Percentiles rank a stretch among this genome's conserved stretches.
phyloP scores from a whole-genome alignment of 1,140 invertebrate species.

The Drosophila ironensis region DNA sequence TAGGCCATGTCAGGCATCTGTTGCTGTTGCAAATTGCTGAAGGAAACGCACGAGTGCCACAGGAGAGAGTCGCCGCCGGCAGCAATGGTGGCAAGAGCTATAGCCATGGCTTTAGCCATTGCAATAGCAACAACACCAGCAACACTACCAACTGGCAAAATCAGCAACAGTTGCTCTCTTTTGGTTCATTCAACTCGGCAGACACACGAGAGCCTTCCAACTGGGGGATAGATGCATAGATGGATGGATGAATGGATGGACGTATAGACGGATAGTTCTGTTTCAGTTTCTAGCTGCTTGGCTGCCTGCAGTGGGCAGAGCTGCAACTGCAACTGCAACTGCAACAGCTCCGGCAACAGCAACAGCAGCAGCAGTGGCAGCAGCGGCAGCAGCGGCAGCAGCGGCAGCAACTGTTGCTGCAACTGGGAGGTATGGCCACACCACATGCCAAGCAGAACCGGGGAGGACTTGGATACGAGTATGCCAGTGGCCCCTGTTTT shows the following conservation, averaged over 20 bases:
- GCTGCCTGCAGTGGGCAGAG: constrained; percentile 57
- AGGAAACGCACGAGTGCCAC: constrained; percentile 75
- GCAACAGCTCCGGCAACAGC: too few species aligned
- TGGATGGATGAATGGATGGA: constrained; percentile 42
- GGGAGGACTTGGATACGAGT: constrained; percentile 61
- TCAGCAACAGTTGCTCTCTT: constrained; percentile 51
- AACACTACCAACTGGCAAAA: constrained; percentile 10
- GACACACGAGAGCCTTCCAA: constrained; percentile 41
- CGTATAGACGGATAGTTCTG: constrained; percentile 40
- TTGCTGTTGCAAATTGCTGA: constrained; percentile 71
- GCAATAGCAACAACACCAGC: background rate
- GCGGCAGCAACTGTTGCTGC: constrained; percentile 16
- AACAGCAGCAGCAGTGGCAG: constrained; percentile 27
- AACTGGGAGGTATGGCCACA: constrained; percentile 61
- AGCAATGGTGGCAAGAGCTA: too few species aligned
- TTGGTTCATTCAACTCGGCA: constrained; percentile 72
- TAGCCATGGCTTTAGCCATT: too few species aligned
- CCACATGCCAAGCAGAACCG: constrained; percentile 28
- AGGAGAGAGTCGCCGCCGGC: constrained; percentile 45
- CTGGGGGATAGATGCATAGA: constrained; percentile 43
- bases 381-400: constrained; percentile 16
- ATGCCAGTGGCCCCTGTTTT: constrained; percentile 46
- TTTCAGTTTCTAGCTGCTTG: constrained; percentile 60
- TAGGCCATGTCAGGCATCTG: constrained; percentile 66
- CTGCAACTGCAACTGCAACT: constrained; percentile 19